These are phyloP conservation scores for Argyrosomus regius DNA, from an alignment of 2,797 vertebrate species.

Conservation along the genomic window DNA sequence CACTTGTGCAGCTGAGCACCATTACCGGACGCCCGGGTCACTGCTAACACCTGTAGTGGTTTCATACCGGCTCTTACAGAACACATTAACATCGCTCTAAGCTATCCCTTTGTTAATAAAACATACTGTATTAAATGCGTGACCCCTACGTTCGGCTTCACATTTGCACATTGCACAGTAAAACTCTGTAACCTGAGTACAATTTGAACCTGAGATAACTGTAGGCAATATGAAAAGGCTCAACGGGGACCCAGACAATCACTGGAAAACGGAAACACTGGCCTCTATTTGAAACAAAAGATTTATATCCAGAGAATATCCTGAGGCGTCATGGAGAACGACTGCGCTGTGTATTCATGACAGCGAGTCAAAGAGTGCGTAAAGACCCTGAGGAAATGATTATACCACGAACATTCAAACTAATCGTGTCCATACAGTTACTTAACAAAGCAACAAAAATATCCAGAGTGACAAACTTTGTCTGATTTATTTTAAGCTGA, in stretches of 20 bases:
- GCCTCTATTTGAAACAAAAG: slow-evolving; percentile 58
- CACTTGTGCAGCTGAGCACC: slow-evolving; percentile 39
- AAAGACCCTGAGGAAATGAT: slow-evolving; percentile 57
- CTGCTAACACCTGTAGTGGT: slow-evolving; percentile 41
- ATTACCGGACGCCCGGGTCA: slow-evolving; percentile 19
- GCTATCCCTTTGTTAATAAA: slow-evolving; percentile 51
- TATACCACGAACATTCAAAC: slow-evolving; percentile 45
- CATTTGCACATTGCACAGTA: slow-evolving; percentile 18
- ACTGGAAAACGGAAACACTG: slow-evolving; percentile 58
- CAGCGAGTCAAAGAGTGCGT: slow-evolving; percentile 38
- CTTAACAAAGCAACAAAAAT: slow-evolving; percentile 7
- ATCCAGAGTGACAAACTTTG: slow-evolving; percentile 29
- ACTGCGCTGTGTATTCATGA: slow-evolving; percentile 47
- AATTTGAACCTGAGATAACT: slow-evolving; percentile 46
- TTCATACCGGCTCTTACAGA: slow-evolving; percentile 27
- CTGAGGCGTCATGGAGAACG: slow-evolving; percentile 49
- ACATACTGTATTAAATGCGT: slow-evolving; percentile 35
- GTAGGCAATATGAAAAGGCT: slow-evolving; percentile 41
- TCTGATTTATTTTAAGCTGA: slow-evolving; percentile 17
- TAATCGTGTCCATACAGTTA: slow-evolving; percentile 49
- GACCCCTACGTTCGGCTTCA: slow-evolving; percentile 34
- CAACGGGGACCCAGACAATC: slow-evolving; percentile 43
- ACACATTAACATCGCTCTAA: slow-evolving; percentile 38
- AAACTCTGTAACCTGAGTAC: slow-evolving; percentile 19
- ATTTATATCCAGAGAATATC: slow-evolving; percentile 55